Conservation (phyloP, 1,140 invertebrate species). For the Papilio dardanus region DNA sequence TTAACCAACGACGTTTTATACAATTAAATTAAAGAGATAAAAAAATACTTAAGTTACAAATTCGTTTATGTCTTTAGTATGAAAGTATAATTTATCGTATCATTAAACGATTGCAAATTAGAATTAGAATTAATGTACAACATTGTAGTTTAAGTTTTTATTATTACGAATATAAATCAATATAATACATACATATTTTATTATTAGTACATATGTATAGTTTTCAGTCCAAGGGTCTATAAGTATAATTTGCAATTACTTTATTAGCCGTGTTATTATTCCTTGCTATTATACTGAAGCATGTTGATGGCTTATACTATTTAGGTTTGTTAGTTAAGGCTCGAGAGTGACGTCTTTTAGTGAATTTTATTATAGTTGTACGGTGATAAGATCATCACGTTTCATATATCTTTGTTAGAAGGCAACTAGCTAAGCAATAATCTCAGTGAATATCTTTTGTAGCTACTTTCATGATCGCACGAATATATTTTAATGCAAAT, state of each 20-base stretch:
- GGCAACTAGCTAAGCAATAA: background rate
- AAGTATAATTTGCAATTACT: too few relatives aligned
- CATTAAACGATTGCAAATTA: background rate
- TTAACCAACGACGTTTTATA: too few relatives aligned
- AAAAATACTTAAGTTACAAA: background rate
- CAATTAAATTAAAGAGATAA: background rate
- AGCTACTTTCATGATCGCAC: background rate
- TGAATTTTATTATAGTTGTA: background rate
- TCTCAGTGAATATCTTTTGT: background rate
- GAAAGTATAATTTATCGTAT: background rate
- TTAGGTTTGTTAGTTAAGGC: too few relatives aligned
- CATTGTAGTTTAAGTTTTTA: background rate
- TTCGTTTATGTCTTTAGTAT: constrained; percentile 3
- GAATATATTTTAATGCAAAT: background rate
- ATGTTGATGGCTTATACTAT: background rate
- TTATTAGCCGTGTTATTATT: too few relatives aligned
- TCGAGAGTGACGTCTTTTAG: background rate
- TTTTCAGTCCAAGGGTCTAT: background rate
- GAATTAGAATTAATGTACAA: background rate
- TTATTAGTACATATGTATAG: background rate
- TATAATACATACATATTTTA: background rate
- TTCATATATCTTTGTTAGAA: background rate
- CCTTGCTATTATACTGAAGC: background rate
- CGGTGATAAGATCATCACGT: background rate
- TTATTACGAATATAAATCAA: background rate